These are phyloP conservation scores for Cichladusa arquata DNA, from an alignment of 2,113 vertebrate genomes.

Conservation along the genomic window DNA sequence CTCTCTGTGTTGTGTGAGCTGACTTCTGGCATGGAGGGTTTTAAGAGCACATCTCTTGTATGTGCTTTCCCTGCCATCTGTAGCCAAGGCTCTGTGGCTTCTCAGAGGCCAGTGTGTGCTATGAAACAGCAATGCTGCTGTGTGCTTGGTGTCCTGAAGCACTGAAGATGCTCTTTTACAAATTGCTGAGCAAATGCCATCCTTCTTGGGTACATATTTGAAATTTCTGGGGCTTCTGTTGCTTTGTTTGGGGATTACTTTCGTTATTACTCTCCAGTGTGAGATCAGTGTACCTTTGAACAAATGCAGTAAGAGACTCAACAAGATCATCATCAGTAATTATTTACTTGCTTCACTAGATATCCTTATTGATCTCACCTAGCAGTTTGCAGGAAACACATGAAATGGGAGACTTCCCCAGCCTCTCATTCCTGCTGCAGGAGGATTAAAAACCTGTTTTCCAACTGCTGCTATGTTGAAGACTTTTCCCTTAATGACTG, in stretches of 20 bases:
- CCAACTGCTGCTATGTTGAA: not conserved
- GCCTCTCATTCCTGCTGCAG: not conserved
- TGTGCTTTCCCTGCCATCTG: not conserved
- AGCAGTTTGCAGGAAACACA: not conserved
- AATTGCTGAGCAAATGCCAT: not conserved
- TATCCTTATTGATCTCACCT: not conserved
- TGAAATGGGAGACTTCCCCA: not conserved
- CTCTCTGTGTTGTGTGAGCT: not conserved
- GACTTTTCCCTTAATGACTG: not conserved
- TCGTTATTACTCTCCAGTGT: fast-evolving
- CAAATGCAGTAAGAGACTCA: not conserved
- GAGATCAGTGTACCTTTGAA: not conserved
- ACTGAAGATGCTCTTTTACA: not conserved
- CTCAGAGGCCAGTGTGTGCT: not conserved
- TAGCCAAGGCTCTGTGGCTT: not conserved
- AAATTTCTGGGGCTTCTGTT: not conserved
- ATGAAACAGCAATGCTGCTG: not conserved
- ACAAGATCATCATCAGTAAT: not conserved
- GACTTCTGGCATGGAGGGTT: not conserved
- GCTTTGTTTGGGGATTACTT: not conserved
- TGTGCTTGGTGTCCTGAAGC: not conserved
- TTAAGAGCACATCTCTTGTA: not conserved
- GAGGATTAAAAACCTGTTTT: not conserved
- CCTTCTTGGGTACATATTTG: not conserved
- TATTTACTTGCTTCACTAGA: not conserved